Conservation (phyloP, 2,888 invertebrate genomes). For the Plusia festucae region DNA sequence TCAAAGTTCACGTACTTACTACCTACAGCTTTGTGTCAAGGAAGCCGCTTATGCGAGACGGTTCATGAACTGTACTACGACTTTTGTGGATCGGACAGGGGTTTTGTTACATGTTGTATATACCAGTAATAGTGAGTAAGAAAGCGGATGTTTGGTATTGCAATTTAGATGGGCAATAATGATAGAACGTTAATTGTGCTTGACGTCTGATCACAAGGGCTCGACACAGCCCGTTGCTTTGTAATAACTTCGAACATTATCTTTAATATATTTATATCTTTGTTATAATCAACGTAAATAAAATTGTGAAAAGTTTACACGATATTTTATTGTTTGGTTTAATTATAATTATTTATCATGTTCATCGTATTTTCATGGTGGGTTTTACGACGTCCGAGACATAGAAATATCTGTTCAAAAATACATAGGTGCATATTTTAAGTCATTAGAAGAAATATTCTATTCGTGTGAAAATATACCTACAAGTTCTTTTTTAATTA, state of each 20-base stretch:
- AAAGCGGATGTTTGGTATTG: slow-evolving; percentile 84
- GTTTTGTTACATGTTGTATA: no score
- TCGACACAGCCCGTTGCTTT: slow-evolving; percentile 57
- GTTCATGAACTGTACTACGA: no score
- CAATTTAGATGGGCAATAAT: slow-evolving; percentile 83
- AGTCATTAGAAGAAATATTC: no score
- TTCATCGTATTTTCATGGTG: no score
- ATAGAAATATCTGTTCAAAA: no score
- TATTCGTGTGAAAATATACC: no score
- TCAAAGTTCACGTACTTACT: no score
- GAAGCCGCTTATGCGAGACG: no score
- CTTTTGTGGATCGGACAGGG: no score
- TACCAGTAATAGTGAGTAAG: slow-evolving; percentile 67
- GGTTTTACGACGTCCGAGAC: no score
- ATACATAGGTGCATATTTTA: no score
- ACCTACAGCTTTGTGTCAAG: no score
- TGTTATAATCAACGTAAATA: slow-evolving; percentile 51
- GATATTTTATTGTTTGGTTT: slow-evolving; percentile 19
- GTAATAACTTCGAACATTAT: slow-evolving; percentile 57
- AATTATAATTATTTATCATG: slow-evolving; percentile 49
- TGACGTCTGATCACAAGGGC: slow-evolving; percentile 65
- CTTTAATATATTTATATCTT: slow-evolving; percentile 57
- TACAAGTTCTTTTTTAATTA: background rate
- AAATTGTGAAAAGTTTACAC: slow-evolving; percentile 55
- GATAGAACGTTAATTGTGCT: slow-evolving; percentile 82